Conservation (phyloP, 2,113 vertebrate genomes). For the Hypomesus transpacificus region DNA sequence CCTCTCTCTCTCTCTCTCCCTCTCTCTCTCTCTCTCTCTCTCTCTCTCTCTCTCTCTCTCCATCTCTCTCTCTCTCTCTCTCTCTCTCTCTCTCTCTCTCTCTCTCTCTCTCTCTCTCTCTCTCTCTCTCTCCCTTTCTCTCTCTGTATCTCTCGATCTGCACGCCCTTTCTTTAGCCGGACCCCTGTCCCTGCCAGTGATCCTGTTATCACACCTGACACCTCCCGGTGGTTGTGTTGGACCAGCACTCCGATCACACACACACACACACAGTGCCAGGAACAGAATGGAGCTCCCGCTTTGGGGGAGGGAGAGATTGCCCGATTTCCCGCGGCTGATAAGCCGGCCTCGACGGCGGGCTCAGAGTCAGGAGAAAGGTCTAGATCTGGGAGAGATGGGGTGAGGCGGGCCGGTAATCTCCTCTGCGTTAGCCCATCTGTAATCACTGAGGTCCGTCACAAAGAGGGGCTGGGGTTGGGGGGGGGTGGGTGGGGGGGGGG, state of each 20-base stretch:
- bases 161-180: constrained; percentile 40
- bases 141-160: constrained; percentile 7
- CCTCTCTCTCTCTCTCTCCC: no score
- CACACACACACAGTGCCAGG: background rate
- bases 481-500: constrained; percentile 52
- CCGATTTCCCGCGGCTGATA: constrained; percentile 62
- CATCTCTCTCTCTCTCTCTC: background rate
- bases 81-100: no score
- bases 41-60: background rate
- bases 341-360: constrained; percentile 32
- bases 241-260: constrained; percentile 68
- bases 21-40: constrained; percentile 3
- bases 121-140: background rate
- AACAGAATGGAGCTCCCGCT: constrained; percentile 5
- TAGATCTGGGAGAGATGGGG: constrained; percentile 5
- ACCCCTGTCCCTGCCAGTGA: constrained; percentile 49
- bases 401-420: constrained; percentile 13
- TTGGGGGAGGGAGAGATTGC: constrained; percentile 41
- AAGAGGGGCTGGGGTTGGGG: constrained; percentile 44
- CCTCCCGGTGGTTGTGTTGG: constrained; percentile 57
- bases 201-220: constrained; percentile 65
- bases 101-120: background rate
- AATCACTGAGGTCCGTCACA: constrained; percentile 61
- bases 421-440: constrained; percentile 55
- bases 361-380: constrained; percentile 18